phyloP scores from a whole-genome alignment of 2,888 invertebrate genomes.

The Caenorhabditis auriculariae region DNA sequence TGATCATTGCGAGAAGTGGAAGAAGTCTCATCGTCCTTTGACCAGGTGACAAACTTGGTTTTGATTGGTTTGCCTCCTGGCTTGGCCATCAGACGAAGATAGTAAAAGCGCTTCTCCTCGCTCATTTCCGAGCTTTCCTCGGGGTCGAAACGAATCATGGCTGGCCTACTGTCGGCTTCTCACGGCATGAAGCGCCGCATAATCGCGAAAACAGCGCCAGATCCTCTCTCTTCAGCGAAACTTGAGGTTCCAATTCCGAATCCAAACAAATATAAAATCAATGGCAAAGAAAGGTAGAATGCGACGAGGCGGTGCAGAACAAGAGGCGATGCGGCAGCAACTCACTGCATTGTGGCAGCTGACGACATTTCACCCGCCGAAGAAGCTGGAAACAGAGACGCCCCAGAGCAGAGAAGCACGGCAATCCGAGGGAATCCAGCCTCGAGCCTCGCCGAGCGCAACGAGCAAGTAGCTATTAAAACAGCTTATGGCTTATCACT shows the following conservation, averaged over 20 bases:
- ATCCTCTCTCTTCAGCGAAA: neutral
- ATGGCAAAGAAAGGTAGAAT: neutral
- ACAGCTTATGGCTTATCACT: no score
- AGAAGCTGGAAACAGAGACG: no score
- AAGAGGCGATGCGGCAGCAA: no score
- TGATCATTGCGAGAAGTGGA: slow-evolving; percentile 66
- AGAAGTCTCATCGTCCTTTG: slow-evolving; percentile 35
- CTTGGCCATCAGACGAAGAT: slow-evolving; percentile 63
- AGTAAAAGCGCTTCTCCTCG: slow-evolving; percentile 62
- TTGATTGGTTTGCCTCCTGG: slow-evolving; percentile 60
- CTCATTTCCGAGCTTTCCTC: slow-evolving; percentile 43
- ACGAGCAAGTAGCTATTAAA: no score
- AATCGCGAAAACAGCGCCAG: no score
- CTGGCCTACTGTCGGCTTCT: no score
- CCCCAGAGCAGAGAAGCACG: no score
- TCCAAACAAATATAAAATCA: neutral
- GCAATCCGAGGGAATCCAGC: no score
- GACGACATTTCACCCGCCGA: no score
- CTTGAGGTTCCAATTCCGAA: neutral
- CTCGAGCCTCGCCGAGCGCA: no score
- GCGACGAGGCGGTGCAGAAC: neutral
- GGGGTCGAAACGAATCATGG: slow-evolving; percentile 44
- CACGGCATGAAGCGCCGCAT: no score
- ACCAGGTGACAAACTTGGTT: slow-evolving; percentile 63
- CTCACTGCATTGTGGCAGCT: no score